Evolutionary conservation across 2,113 vertebrate genomes (phyloP).

Genomic region (Acinonyx jubatus): DNA sequence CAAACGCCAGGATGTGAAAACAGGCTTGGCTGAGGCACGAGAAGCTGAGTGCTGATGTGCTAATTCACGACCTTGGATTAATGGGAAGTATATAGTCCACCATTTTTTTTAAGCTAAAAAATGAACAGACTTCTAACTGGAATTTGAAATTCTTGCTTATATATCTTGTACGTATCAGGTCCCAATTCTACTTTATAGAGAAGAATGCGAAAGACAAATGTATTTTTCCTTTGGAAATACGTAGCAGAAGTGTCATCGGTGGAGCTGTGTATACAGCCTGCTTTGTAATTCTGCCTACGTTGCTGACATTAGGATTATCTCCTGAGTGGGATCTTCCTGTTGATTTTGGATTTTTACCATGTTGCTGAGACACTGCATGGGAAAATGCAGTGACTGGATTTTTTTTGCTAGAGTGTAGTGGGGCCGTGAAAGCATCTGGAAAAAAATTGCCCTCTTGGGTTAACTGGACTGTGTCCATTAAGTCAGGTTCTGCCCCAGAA

Average conservation of each 20-base stretch:
- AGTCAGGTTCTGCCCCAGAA: constrained; percentile 12
- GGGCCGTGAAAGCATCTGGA: constrained; percentile 23
- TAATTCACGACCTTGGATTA: not conserved
- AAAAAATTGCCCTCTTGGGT: constrained; percentile 34
- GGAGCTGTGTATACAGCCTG: not conserved
- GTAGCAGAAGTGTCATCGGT: not conserved
- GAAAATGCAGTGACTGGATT: not conserved
- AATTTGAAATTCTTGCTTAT: not conserved
- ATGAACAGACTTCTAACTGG: not conserved
- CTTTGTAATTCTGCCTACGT: not conserved
- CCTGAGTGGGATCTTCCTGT: constrained; percentile 1
- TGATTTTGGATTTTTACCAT: not conserved
- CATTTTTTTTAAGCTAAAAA: not conserved
- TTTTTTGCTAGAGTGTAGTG: not conserved
- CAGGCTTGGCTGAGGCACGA: not conserved
- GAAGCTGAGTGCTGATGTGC: not conserved
- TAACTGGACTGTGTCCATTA: constrained; percentile 13
- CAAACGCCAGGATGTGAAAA: not conserved
- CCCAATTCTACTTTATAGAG: not conserved
- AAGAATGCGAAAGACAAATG: not conserved
- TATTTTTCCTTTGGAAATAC: not conserved
- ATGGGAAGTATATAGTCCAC: not conserved
- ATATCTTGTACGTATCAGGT: not conserved
- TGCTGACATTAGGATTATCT: not conserved
- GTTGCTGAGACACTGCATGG: not conserved